Evolutionary conservation across 2,113 vertebrate species (phyloP), one percentile per base, ranked within the genome.

Genomic region (Neotragus pygmaeus): DNA sequence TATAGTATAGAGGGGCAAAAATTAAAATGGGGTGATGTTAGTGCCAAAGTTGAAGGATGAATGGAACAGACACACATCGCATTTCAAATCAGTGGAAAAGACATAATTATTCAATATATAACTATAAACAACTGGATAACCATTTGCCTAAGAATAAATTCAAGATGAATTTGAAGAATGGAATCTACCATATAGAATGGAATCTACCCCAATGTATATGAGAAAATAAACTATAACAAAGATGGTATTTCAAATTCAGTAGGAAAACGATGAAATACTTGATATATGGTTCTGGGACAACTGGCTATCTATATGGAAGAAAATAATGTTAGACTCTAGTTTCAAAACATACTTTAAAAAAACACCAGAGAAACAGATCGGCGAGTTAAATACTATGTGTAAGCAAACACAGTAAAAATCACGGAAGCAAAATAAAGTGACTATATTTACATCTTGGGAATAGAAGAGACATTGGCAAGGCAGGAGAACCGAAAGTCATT

Each of bases 351-450:
- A 49, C 58, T 45, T 27, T 12, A 33, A 80, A 53, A 49, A 30
- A 23, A 43, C 39, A 55, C 10, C 58, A 53, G n/a, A 55, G 62
- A 66, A 58, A 45, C n/a, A 94, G 43, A 89, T 96, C 83, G 13
- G 82, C 95, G 62, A 51, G n/a, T 89, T 90, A 95, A 87, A 82
- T 57, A 89, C 21, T 87, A 83, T 58, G 16, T 62, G 3, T 89
- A 89, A 96, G 91, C 58, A 93, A 95, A 95, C 91, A 96, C 84
- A 94, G 85, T 93, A 70, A 96, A 95, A 95, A 77, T 81, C 6
- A 10, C 64, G 8, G 39, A 77, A 66, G 27, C 82, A 85, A 91
- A 82, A 58, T n/a, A 89, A 49, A 23, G 43, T 66, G n/a, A 62
- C 49, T 87, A 80, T 12, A 27, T 39, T 92, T 94, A 60, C 21